Evolutionary conservation across 2,113 vertebrate genomes (phyloP), one percentile per base, ranked within the genome.

Genomic region (Siniperca chuatsi): DNA sequence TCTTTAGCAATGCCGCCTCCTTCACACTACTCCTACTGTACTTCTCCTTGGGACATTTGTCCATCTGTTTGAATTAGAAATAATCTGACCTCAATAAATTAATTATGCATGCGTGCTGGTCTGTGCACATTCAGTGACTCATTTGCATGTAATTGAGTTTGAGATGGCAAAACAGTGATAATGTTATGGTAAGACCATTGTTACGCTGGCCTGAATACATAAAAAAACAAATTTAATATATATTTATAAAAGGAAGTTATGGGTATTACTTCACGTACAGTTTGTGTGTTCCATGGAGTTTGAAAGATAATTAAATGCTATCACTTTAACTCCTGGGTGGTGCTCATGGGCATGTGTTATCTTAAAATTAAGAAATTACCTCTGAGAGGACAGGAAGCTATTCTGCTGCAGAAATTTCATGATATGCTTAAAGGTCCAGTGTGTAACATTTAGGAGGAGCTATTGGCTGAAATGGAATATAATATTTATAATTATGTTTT

Each of bases 1-100:
- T 95, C 79, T 79, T 87, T 81, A 93, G 92, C 76, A 83, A 87
- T 82, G 73, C 89, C 62, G 52, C 83, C 90, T 93, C 87, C 71
- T 87, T 72, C 89, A 69, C 87, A 83, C 84, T 84, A 78, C 79
- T 87, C 72, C 76, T 69, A 67, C 87, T 91, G 74, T 90, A 75
- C 82, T 72, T 91, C 85, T 84, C 69, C 72, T 83, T 75, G 12
- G 84, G 87, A 84, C 83, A 42, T 73, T 64, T 75, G 80, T 91
- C 69, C 52, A 20, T 64, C 33, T 83, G 77, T 84, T 86, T 87
- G 50, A 86, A 42, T 71, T 68, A 66, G 58, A 86, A 82, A 48
- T 75, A 70, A 73, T 79, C 46, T 75, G 73, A 85, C 35, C 37
- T 81, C 46, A 33, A 46, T 60, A 60, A 61, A 5, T 58, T 60